A percentile compares a stretch with the other conserved stretches of the same genome.
Conservation (phyloP, 2,113 vertebrate genomes). For the Rana temporaria region DNA sequence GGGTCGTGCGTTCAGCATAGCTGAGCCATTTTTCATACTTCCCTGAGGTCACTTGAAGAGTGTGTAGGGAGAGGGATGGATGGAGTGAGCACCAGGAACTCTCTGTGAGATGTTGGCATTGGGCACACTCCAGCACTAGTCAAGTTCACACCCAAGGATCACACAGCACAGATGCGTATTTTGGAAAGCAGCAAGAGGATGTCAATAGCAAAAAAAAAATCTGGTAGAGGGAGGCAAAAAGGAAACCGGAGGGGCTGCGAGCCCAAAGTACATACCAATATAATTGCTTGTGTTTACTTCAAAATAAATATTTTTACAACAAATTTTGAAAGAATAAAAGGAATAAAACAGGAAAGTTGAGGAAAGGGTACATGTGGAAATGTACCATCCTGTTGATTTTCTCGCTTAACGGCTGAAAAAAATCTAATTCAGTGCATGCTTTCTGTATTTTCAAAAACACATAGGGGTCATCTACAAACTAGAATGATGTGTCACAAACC, state of each 20-base stretch:
- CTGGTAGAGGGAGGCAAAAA: conserved; percentile 26
- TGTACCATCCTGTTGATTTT: conserved; percentile 32
- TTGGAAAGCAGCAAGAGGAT: conserved; percentile 56
- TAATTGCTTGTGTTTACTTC: conserved; percentile 55
- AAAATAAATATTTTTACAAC: conserved; percentile 45
- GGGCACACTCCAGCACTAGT: conserved; percentile 45
- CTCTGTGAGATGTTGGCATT: conserved; percentile 56
- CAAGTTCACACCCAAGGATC: conserved; percentile 57
- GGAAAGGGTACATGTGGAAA: conserved; percentile 7
- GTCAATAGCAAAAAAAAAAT: conserved; percentile 42
- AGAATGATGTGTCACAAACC: too few species aligned
- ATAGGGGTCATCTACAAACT: too few species aligned
- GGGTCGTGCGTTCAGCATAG: not conserved
- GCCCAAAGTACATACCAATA: conserved; percentile 51
- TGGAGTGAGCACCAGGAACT: conserved; percentile 52
- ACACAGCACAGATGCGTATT: conserved; percentile 56
- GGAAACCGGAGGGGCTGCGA: conserved; percentile 31
- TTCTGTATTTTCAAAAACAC: too few species aligned
- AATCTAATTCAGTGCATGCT: too few species aligned
- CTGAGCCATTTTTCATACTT: not conserved
- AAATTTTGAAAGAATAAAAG: conserved; percentile 31
- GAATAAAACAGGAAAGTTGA: conserved; percentile 33
- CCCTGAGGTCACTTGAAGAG: conserved; percentile 32
- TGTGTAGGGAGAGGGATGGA: conserved; percentile 12
- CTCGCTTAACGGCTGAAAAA: not conserved